Percentiles rank a stretch among this genome's conserved stretches.
phyloP scores from a whole-genome alignment of 2,113 vertebrate genomes.

The Stigmatopora argus region DNA sequence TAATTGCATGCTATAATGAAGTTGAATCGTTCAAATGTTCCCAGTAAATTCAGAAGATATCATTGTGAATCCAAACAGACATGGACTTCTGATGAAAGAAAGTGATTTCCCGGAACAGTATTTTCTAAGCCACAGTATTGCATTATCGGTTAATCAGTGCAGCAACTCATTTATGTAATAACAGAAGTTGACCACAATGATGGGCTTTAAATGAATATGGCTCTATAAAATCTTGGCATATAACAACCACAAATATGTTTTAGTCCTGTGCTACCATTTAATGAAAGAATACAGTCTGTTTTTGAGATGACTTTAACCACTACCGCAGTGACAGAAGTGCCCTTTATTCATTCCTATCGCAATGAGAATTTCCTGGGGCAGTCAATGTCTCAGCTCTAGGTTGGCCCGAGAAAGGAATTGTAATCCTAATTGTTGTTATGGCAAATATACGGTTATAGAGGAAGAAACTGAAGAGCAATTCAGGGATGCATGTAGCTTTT shows the following conservation, averaged over 20 bases:
- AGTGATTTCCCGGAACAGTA: background rate
- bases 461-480: background rate
- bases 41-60: slow-evolving; percentile 41
- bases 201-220: background rate
- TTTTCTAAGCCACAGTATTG: background rate
- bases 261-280: slow-evolving; percentile 9
- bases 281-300: slow-evolving; percentile 18
- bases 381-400: background rate
- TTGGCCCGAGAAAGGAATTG: background rate
- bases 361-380: slow-evolving; percentile 23
- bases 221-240: background rate
- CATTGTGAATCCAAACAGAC: background rate
- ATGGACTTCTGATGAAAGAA: background rate
- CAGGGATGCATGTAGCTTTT: slow-evolving; percentile 3
- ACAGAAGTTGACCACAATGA: background rate
- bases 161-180: background rate
- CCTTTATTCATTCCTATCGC: slow-evolving; percentile 12
- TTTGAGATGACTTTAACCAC: slow-evolving; percentile 11
- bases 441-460: background rate
- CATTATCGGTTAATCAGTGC: background rate
- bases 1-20: background rate
- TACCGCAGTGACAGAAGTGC: background rate
- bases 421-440: slow-evolving; percentile 7
- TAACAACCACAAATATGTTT: background rate
- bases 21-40: background rate